Evolutionary conservation across 1,140 invertebrate species (phyloP).

Genomic region (Pseudomyrmex concolor): DNA sequence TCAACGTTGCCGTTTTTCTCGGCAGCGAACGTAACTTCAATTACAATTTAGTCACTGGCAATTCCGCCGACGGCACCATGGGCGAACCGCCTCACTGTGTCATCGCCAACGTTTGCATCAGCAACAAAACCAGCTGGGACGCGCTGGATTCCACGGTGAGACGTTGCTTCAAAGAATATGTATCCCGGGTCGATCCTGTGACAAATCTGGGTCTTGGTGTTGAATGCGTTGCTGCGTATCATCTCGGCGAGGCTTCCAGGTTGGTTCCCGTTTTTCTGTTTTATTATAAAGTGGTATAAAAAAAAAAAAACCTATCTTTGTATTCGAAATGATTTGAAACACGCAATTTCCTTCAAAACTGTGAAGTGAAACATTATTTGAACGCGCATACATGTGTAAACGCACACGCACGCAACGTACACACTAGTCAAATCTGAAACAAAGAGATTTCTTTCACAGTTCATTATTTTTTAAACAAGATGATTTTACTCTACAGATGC

Average conservation of each 20-base stretch:
- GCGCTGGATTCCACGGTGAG: slow-evolving; percentile 95
- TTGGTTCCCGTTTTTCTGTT: slow-evolving; percentile 81
- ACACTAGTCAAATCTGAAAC: background rate
- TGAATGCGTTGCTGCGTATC: slow-evolving; percentile 96
- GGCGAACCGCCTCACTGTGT: slow-evolving; percentile 88
- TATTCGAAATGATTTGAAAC: background rate
- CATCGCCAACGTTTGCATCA: slow-evolving; percentile 95
- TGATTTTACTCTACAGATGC: slow-evolving; percentile 69
- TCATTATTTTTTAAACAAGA: background rate
- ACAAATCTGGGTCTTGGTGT: slow-evolving; percentile 95
- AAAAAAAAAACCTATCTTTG: background rate
- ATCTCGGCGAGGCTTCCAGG: slow-evolving; percentile 94
- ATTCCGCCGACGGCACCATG: slow-evolving; percentile 81
- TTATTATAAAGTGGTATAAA: background rate
- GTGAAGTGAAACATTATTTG: background rate
- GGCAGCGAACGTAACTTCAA: slow-evolving; percentile 92
- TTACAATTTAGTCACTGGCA: slow-evolving; percentile 80
- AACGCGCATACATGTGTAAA: too few relatives aligned
- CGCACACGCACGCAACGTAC: too few relatives aligned
- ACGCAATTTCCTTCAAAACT: background rate
- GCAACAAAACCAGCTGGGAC: slow-evolving; percentile 97
- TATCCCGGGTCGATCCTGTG: slow-evolving; percentile 95
- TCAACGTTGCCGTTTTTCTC: slow-evolving; percentile 93
- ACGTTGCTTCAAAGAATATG: slow-evolving; percentile 97
- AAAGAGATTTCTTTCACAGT: background rate